Evolutionary conservation across 2,113 vertebrate genomes (phyloP), one percentile per base, ranked within the genome.

Genomic region (Dicaeum eximium): DNA sequence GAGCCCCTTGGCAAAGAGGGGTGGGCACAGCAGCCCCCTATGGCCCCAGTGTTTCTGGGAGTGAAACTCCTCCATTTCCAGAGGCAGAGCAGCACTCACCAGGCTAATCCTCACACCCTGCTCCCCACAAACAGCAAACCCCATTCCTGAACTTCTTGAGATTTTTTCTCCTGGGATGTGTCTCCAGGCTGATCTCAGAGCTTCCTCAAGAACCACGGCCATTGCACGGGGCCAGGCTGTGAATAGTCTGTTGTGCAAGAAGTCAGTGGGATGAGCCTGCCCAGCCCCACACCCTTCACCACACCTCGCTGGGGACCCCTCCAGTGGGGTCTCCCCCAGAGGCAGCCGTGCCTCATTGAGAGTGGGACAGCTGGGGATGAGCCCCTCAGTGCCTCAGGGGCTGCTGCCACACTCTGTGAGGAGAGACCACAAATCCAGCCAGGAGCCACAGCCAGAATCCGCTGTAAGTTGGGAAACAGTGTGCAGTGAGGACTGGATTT

Each of bases 361-460:
- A 66, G 27, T 3, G 3, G 44, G 22, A 22, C 7, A 48, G 37
- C 25, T 40, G 54, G 50, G 62, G 33, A 64, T 80, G 21, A 5
- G 66, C 66, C 44, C 47, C 18, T 4, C 22, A 15, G 42, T 0
- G 1, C 62, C 31, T 18, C 4, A 4, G 66, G 16, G 19, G 24
- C 62, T 75, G 48, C 80, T 86, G 92, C 66, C 66, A 23, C 47
- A 2, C 50, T 13, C 35, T 86, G 67, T 33, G 79, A 86, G 58
- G 64, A 94, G 35, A 73, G 60, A 83, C 72, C 65, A 35, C 56
- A 94, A 96, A 97, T 95, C 92, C 97, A 96, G 80, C 93, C 60
- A 40, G 56, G 72, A 97, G 78, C 91, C 64, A 83, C 93, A 96
- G 97, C 96, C 97, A 96, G 95, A 93, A 94, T 96, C 94, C 90